Evolutionary conservation across 2,113 vertebrate genomes (phyloP), one percentile per base, ranked within the genome.

Genomic region (Felis chaus): DNA sequence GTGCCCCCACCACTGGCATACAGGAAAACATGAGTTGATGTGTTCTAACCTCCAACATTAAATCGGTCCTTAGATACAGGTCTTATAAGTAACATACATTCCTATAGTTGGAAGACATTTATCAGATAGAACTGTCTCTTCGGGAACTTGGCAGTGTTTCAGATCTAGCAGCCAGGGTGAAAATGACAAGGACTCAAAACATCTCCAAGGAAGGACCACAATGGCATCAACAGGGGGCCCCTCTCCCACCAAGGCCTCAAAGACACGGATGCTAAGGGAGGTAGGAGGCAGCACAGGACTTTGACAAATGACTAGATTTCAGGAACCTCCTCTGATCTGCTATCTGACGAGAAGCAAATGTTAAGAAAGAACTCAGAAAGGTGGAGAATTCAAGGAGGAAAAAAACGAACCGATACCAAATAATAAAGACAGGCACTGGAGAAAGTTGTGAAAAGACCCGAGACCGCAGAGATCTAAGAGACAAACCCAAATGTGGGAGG

Each of bases 181-280:
- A 3, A 9, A 57, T 39, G 83, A 63, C 95, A 89, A 83, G 0
- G 27, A 71, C 53, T 87, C 39, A 69, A 12, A 96, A 80, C 16
- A 31, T 39, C 79, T 95, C 39, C 81, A 80, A 74, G 66, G 57
- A 79, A 80, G 76, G 83, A 41, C n/a, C 21, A 18, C 23, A 7
- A 2, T 18, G 45, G 41, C 29, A 2, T 41, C 18, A n/a, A 16
- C 14, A 45, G 85, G 57, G 23, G 71, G 55, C 2, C 19, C 19
- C 36, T 89, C 88, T 66, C 84, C 84, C 19, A 61, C 33, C 71
- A 41, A 55, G 39, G n/a, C 41, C 39, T 63, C 63, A 41, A 10
- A 1, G 2, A 2, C 31, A 5, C 3, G 18, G 25, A 25, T 0
- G 10, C 16, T 1, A 33, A 80, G 53, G 7, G 18, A 39, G 3